These are phyloP conservation scores for Recurvirostra avosetta DNA, from an alignment of 2,113 vertebrate species.

Conservation along the genomic window DNA sequence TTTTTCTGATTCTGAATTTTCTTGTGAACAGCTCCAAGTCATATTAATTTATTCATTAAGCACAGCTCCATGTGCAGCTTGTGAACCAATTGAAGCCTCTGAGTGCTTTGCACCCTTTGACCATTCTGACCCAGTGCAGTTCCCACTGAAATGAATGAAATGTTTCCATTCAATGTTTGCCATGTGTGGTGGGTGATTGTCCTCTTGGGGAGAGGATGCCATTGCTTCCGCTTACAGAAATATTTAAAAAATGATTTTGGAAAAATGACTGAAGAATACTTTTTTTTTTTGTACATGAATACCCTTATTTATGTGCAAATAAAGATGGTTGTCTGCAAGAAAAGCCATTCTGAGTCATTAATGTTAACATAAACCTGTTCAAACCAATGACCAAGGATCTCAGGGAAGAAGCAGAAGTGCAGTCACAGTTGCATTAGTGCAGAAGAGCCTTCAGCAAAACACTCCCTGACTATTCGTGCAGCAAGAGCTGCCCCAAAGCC, in stretches of 20 bases:
- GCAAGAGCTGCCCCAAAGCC: neutral
- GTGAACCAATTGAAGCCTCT: neutral
- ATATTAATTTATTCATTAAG: neutral
- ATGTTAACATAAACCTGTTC: neutral
- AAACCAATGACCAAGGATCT: neutral
- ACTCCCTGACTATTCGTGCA: neutral
- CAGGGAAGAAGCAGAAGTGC: neutral
- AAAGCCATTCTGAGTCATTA: neutral
- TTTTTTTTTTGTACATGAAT: neutral
- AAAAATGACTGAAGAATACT: neutral
- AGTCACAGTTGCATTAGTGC: neutral
- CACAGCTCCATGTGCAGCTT: neutral
- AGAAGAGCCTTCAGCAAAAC: neutral
- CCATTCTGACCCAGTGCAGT: neutral
- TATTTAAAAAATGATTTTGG: neutral
- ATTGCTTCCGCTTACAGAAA: neutral
- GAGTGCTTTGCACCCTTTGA: neutral
- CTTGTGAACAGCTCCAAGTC: neutral
- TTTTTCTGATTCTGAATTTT: neutral
- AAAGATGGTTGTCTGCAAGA: neutral
- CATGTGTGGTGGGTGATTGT: neutral
- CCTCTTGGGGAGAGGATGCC: neutral
- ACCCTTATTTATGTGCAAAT: neutral
- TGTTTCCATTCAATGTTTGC: neutral
- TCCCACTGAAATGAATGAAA: neutral